These are phyloP conservation scores for Ommatoiulus sabulosus DNA, from an alignment of 2,888 invertebrate genomes.

Conservation along the genomic window DNA sequence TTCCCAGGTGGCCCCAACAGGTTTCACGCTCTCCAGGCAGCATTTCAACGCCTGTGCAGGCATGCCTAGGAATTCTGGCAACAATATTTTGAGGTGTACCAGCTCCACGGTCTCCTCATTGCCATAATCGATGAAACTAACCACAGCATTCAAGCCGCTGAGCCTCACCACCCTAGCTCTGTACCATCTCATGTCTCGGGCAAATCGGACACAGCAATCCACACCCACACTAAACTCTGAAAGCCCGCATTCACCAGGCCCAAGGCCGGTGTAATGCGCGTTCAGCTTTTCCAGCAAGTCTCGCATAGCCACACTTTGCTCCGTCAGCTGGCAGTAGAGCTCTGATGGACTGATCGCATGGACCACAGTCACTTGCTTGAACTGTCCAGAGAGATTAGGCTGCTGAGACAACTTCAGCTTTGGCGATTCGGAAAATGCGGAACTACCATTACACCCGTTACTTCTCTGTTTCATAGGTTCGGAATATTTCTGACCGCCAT, in stretches of 20 bases:
- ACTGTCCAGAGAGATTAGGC: not conserved
- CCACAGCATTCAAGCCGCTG: conserved; percentile 55
- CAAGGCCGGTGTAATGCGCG: not conserved
- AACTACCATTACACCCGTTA: too few species aligned
- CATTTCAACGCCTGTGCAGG: conserved; percentile 64
- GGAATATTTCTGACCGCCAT: not conserved
- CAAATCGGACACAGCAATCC: conserved; percentile 62
- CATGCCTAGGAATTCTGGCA: conserved; percentile 61
- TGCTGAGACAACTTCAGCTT: not conserved
- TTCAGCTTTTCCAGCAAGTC: not conserved
- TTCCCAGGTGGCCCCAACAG: conserved; percentile 59
- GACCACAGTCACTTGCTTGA: conserved; percentile 4
- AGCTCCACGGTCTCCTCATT: conserved; percentile 63
- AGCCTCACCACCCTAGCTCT: conserved; percentile 61
- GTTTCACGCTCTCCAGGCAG: conserved; percentile 58
- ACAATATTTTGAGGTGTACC: conserved; percentile 62
- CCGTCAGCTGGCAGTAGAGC: not conserved
- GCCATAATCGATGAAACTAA: conserved; percentile 66
- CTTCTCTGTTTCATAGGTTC: too few species aligned
- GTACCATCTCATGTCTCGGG: conserved; percentile 65
- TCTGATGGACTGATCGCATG: not conserved
- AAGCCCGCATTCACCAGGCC: not conserved
- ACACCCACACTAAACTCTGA: conserved; percentile 17
- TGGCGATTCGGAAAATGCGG: not conserved
- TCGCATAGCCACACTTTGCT: not conserved